Evolutionary conservation across 2,113 vertebrate genomes (phyloP).

Genomic region (Triplophysa dalaica): DNA sequence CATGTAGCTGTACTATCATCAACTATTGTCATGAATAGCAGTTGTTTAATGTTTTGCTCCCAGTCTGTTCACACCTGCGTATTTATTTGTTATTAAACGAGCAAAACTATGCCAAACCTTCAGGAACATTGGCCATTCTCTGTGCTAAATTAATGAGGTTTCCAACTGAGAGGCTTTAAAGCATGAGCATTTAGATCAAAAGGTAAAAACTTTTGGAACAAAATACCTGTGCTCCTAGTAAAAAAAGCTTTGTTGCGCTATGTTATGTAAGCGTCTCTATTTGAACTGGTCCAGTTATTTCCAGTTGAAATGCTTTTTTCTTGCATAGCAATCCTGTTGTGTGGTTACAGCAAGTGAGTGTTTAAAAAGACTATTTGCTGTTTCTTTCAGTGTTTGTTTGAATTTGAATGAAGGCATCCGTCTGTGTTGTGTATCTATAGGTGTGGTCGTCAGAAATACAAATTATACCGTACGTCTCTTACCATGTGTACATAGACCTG

Average conservation of each 20-base stretch:
- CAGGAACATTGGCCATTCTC: no score
- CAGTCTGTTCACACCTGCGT: no score
- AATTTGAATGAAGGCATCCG: constrained; percentile 13
- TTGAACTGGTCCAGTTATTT: constrained; percentile 4
- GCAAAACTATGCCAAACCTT: no score
- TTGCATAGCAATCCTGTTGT: background rate
- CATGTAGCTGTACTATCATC: no score
- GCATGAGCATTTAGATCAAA: background rate
- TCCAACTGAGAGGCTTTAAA: background rate
- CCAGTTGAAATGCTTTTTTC: background rate
- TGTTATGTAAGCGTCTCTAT: background rate
- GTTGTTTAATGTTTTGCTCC: no score
- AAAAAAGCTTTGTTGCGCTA: background rate
- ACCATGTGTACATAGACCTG: constrained; percentile 25
- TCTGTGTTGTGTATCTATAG: background rate
- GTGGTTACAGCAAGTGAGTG: background rate
- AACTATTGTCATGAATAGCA: no score
- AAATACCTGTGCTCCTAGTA: background rate
- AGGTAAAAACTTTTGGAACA: background rate
- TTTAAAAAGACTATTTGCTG: background rate
- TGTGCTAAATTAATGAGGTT: no score
- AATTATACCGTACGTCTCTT: no score
- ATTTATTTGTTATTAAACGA: no score
- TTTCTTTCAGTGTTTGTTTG: constrained; percentile 17
- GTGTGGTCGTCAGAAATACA: constrained; percentile 24